Base-by-base conservation (phyloP, 2,113 vertebrate genomes). In the Tretioscincus oriximinensis region DNA sequence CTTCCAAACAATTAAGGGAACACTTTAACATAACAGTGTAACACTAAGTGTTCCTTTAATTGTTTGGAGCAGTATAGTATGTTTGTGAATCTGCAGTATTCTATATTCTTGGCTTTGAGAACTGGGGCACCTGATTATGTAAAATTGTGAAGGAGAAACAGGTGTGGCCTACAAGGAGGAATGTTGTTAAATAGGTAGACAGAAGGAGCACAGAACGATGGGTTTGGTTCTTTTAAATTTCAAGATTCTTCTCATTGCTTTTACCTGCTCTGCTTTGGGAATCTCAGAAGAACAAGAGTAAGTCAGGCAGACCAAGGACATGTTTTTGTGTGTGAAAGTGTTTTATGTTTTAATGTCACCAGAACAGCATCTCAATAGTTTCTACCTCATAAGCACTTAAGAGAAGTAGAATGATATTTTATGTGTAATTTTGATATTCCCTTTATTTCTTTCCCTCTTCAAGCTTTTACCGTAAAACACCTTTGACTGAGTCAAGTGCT, bases 71-170 rank as follows among this genome's bases (percentile, higher is more conserved):
- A n/a, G n/a, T n/a, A n/a, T 76, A 65, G 51, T 79, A n/a, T 68
- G 24, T 26, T 20, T 85, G 0, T 86, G 72, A 78, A 68, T 21
- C 72, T 84, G 31, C 67, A 86, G 61, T 71, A 87, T 87, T 84
- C 77, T 8, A 0, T 78, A 28, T n/a, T 3, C 80, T 45, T 47
- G 78, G 24, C 14, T 9, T 61, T 75, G 75, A 77, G 80, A 83
- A 68, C 78, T 89, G 70, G 64, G 79, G 24, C 41, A 81, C 35
- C 28, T 64, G 84, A 78, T 70, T 81, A 41, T 21, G 1, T 7
- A 35, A 80, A 83, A 31, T 79, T 81, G 67, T 11, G 77, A 18
- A 31, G 49, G 45, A 72, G 77, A 70, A 80, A 76, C 65, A 72
- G 60, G 45, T 77, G 54, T 49, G 22, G 8, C 26, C 54, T 0